Percentiles rank a stretch among this genome's conserved stretches.
Conservation (phyloP, 1,140 invertebrate species). For the Drosophila persimilis region DNA sequence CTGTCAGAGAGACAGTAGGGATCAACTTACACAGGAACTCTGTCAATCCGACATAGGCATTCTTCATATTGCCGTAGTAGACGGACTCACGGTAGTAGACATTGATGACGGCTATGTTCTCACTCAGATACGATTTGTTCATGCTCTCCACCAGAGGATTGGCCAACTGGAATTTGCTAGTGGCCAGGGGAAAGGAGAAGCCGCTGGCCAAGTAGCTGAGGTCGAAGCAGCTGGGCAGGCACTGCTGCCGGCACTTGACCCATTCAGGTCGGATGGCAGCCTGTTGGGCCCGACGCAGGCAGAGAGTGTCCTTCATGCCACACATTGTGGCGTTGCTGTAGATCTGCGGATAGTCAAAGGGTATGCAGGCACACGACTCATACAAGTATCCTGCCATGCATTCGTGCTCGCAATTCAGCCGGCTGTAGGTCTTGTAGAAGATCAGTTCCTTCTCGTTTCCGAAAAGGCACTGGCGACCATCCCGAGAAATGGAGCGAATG, state of each 20-base stretch:
- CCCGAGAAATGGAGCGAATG: constrained; percentile 85
- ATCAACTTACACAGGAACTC: constrained; percentile 87
- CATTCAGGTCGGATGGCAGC: constrained; percentile 2
- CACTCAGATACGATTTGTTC: constrained; percentile 56
- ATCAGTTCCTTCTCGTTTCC: constrained; percentile 86
- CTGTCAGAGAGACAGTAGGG: too few species aligned
- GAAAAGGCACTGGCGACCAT: constrained; percentile 89
- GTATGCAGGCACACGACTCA: constrained; percentile 86
- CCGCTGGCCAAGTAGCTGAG: constrained; percentile 60
- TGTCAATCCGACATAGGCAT: constrained; percentile 89
- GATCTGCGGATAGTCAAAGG: constrained; percentile 87
- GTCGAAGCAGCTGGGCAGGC: constrained; percentile 71
- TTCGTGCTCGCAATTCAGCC: constrained; percentile 87
- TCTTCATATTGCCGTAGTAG: constrained; percentile 88
- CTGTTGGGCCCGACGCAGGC: constrained; percentile 30
- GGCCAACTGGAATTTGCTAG: constrained; percentile 46
- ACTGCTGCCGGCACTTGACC: constrained; percentile 42
- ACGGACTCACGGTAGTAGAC: constrained; percentile 88
- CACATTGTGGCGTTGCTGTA: constrained; percentile 60
- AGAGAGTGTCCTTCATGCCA: constrained; percentile 38
- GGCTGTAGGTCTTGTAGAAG: constrained; percentile 84
- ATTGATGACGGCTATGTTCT: constrained; percentile 88
- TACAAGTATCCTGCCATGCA: constrained; percentile 87
- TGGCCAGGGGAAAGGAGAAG: constrained; percentile 60
- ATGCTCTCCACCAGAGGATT: constrained; percentile 52